phyloP scores from a whole-genome alignment of 1,140 invertebrate species.

The Artemia franciscana region DNA sequence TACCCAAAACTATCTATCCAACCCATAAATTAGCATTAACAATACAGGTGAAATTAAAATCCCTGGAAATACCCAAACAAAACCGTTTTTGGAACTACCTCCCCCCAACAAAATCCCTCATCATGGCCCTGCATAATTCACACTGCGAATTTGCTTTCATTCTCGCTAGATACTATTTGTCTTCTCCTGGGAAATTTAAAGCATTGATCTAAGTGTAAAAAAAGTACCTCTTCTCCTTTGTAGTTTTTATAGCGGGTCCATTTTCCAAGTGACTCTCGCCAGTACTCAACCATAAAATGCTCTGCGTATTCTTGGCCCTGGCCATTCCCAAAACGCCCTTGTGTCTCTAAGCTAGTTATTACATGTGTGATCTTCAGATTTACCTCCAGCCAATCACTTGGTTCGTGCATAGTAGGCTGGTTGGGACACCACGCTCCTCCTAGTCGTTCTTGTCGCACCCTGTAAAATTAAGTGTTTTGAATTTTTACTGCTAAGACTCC shows the following conservation, averaged over 20 bases:
- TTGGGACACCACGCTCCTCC: conserved; percentile 92
- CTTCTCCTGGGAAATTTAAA: neutral
- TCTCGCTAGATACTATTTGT: too few species aligned
- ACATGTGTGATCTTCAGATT: conserved; percentile 50
- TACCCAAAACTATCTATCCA: too few species aligned
- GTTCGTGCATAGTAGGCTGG: conserved; percentile 55
- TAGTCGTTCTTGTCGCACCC: conserved; percentile 59
- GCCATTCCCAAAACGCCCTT: conserved; percentile 80
- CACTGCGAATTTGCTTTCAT: too few species aligned
- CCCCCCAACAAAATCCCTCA: too few species aligned
- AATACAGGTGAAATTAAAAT: too few species aligned
- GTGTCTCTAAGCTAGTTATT: conserved; percentile 56
- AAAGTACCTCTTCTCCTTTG: conserved; percentile 40
- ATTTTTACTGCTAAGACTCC: too few species aligned
- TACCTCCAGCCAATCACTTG: conserved; percentile 72
- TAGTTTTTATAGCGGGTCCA: conserved; percentile 54
- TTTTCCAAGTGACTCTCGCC: conserved; percentile 46
- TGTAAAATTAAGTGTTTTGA: conserved; percentile 32
- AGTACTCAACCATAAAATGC: conserved; percentile 73
- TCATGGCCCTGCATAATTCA: too few species aligned
- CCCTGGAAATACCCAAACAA: too few species aligned
- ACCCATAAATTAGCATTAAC: too few species aligned
- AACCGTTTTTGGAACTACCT: too few species aligned
- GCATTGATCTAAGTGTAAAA: neutral
- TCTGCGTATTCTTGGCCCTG: conserved; percentile 76